Evolutionary conservation across 2,888 invertebrate species (phyloP).

Genomic region (Megamerina dolium): DNA sequence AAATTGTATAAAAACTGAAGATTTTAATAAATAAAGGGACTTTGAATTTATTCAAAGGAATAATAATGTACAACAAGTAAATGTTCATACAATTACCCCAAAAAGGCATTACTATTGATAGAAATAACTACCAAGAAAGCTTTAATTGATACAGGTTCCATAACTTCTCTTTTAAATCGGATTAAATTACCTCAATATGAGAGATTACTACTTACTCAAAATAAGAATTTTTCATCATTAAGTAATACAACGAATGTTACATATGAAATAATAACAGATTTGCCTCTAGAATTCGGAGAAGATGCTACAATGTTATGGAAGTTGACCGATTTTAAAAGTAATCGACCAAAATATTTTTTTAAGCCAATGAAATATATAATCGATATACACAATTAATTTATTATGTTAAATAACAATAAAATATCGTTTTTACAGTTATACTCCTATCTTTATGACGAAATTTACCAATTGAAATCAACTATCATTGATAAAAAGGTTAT

Average conservation of each 20-base stretch:
- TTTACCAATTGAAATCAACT: no score
- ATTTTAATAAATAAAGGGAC: constrained; percentile 12
- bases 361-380: no score
- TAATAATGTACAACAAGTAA: constrained; percentile 16
- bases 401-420: no score
- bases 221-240: constrained; percentile 14
- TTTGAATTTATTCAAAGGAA: constrained; percentile 11
- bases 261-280: constrained; percentile 18
- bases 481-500: no score
- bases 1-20: no score
- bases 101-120: constrained; percentile 20
- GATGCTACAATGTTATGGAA: constrained; percentile 22
- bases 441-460: no score
- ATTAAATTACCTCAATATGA: constrained; percentile 17
- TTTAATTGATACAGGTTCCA: no score
- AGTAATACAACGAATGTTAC: constrained; percentile 16
- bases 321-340: constrained; percentile 17
- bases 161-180: constrained; percentile 12
- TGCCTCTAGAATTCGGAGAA: constrained; percentile 19
- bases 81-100: constrained; percentile 20
- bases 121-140: constrained; percentile 18
- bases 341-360: no score
- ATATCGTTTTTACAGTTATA: no score
- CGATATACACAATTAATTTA: no score
- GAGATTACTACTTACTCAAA: neutral